Percentiles rank a stretch among this genome's conserved stretches.
phyloP scores from a whole-genome alignment of 2,888 invertebrate species.

The Shargacucullia verbasci region DNA sequence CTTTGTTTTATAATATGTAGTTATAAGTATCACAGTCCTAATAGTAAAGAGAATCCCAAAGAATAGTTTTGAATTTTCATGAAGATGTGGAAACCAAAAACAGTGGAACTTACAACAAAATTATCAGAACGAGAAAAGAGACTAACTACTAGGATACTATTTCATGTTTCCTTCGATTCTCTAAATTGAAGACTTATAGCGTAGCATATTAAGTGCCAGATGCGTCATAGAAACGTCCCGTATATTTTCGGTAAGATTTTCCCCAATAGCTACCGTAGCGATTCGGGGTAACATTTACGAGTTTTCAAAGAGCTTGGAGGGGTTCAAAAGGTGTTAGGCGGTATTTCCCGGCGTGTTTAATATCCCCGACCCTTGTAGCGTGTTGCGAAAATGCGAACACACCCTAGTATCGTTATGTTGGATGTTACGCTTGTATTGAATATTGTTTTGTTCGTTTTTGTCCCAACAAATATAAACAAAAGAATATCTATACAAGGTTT shows the following conservation, averaged over 20 bases:
- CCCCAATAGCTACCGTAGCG: constrained; percentile 1
- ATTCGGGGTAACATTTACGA: constrained; percentile 40
- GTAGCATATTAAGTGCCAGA: neutral
- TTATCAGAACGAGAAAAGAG: no score
- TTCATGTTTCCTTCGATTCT: no score
- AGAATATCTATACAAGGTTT: no score
- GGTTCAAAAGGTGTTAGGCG: constrained; percentile 40
- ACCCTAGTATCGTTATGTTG: constrained; percentile 8
- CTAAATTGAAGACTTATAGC: no score
- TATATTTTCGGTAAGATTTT: constrained; percentile 37
- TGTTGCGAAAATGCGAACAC: constrained; percentile 10
- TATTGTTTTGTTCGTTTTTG: constrained; percentile 9
- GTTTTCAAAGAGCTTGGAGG: constrained; percentile 28
- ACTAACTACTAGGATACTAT: no score
- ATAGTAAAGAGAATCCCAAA: no score
- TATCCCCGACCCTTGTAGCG: constrained; percentile 27
- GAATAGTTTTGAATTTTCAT: no score
- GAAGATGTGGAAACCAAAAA: no score
- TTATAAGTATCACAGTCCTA: no score
- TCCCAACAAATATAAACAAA: no score
- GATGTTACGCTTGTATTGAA: constrained; percentile 9
- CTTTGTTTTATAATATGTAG: no score
- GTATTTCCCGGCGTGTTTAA: constrained; percentile 37
- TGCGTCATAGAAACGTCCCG: constrained; percentile 16
- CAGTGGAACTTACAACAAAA: no score